phyloP scores from a whole-genome alignment of 2,797 vertebrate genomes.

The Valencia hispanica region DNA sequence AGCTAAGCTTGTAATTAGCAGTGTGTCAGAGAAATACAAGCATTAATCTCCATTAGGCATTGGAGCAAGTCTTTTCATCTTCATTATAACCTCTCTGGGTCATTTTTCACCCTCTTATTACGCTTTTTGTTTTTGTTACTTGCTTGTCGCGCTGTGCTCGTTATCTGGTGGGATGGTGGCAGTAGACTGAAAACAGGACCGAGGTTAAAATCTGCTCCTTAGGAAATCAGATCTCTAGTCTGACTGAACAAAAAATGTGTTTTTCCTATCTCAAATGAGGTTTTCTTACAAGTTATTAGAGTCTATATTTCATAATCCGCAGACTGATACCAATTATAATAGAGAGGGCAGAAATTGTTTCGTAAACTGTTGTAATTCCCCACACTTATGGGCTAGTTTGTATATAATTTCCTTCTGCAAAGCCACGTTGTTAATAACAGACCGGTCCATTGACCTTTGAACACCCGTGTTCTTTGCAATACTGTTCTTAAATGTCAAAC shows the following conservation, averaged over 20 bases:
- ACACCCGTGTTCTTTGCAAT: conserved; percentile 53
- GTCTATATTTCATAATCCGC: background rate
- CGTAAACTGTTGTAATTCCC: background rate
- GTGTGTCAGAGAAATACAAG: conserved; percentile 74
- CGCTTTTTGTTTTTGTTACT: conserved; percentile 68
- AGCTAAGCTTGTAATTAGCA: conserved; percentile 78
- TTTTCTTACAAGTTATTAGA: background rate
- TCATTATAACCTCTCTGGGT: conserved; percentile 73
- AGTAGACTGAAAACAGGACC: conserved; percentile 31
- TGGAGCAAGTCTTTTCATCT: conserved; percentile 78
- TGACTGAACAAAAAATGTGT: background rate
- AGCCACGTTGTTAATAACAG: conserved; percentile 52
- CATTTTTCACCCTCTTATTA: conserved; percentile 79
- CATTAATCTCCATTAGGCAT: conserved; percentile 82
- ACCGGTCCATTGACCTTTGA: conserved; percentile 66
- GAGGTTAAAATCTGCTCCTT: conserved; percentile 47
- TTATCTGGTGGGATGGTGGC: conserved; percentile 43
- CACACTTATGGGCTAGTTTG: background rate
- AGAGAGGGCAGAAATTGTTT: background rate
- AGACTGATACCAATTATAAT: background rate
- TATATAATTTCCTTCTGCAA: conserved; percentile 28
- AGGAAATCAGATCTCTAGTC: background rate
- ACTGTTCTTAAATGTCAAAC: conserved; percentile 68
- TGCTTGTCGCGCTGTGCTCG: conserved; percentile 46
- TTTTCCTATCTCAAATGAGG: background rate